These are phyloP conservation scores for Aphrophora alni DNA, from an alignment of 2,888 invertebrate species.

Conservation along the genomic window DNA sequence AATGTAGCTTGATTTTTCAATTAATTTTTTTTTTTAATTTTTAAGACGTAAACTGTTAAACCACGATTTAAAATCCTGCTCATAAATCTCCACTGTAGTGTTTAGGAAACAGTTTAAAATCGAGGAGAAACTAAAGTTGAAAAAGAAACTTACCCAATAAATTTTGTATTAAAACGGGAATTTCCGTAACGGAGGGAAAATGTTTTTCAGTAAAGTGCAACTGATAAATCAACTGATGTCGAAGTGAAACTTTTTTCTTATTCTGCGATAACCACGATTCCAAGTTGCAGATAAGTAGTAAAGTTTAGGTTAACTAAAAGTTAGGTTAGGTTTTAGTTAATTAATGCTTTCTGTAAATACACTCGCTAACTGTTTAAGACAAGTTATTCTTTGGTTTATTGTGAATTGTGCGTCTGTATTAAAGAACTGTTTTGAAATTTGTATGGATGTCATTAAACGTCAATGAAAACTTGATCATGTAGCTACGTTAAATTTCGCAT, in stretches of 20 bases:
- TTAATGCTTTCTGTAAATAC: background rate
- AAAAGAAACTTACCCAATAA: background rate
- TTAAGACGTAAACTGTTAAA: background rate
- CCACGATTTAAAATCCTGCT: background rate
- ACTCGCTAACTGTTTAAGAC: background rate
- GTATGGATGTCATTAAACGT: too few species aligned
- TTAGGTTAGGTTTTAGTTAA: background rate
- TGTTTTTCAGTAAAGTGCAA: background rate
- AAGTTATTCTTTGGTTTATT: too few species aligned
- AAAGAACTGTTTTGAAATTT: too few species aligned
- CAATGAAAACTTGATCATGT: too few species aligned
- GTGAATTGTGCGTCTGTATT: too few species aligned
- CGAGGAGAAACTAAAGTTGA: background rate
- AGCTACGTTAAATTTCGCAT: too few species aligned
- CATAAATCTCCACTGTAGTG: background rate
- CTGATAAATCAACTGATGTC: background rate
- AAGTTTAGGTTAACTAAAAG: background rate
- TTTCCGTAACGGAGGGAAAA: background rate
- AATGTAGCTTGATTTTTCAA: too few species aligned
- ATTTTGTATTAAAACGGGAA: background rate
- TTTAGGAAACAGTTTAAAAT: background rate
- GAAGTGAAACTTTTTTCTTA: too few species aligned
- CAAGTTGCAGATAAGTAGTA: background rate
- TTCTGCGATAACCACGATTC: too few species aligned
- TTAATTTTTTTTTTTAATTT: background rate